Evolutionary conservation across 2,888 invertebrate species (phyloP), one percentile per base, ranked within the genome.

Genomic region (Phrixothrix hirtus): DNA sequence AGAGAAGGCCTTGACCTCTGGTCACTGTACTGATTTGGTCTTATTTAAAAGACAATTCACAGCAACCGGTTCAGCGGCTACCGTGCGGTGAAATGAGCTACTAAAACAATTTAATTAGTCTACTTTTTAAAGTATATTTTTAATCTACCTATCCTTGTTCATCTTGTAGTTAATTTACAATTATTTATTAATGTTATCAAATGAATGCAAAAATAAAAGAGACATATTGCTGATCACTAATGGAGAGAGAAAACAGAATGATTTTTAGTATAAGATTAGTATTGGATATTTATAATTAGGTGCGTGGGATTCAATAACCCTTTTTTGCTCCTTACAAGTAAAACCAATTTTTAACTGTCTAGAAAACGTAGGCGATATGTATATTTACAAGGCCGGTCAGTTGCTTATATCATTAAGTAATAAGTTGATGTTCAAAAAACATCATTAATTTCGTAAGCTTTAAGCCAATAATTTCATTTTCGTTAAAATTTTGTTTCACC

Each of bases 41-140:
- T 52, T 41, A 52, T 52, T 52, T 42, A 34, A 52, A 52, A 52
- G 32, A 52, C 52, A 52, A 52, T 52, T 52, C 39, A 32, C 34
- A 34, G 38, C 39, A 48, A 48, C 52, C 52, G 52, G 52, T 52
- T 52, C 39, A 41, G 25, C 46, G 13, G 46, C 51, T 52, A 52
- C 52, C 35, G 52, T 45, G 21, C 7, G 7, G 21, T 5, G 21
- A 7, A 21, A 21, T 3, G 21, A 21, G 21, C 21, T 21, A 21
- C 21, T 7, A 5, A 3, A 7, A 21, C 21, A 5, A 5, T 21
- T 21, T 21, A 21, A 21, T 21, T 21, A 21, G 4, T 5, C 7
- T 3, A 7, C 21, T 5, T 21, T 21, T 21, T 5, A 21, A 5
- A n/a, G n/a, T n/a, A n/a, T n/a, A n/a, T 27, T 27, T 5, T 7